These are phyloP conservation scores for Troglohyphantes excavatus DNA, from an alignment of 2,888 invertebrate genomes.

Conservation along the genomic window DNA sequence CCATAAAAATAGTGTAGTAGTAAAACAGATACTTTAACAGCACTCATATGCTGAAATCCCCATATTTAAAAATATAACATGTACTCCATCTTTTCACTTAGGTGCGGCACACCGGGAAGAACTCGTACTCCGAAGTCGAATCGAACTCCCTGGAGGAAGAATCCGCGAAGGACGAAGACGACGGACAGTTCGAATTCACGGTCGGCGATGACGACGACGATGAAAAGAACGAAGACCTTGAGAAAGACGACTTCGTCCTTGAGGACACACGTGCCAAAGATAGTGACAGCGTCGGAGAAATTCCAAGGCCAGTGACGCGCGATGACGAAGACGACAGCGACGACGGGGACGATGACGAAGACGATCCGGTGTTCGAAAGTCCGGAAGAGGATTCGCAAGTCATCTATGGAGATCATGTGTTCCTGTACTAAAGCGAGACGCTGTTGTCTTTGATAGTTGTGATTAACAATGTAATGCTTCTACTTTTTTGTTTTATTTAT, in stretches of 20 bases:
- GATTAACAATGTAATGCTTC: neutral
- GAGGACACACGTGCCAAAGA: conserved; percentile 39
- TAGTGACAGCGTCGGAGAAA: conserved; percentile 10
- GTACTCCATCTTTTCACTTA: neutral
- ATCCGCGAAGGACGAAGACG: conserved; percentile 12
- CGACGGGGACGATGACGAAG: conserved; percentile 52
- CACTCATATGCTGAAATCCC: too few relatives aligned
- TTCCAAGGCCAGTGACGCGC: neutral
- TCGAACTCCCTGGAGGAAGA: conserved; percentile 29
- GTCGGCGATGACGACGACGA: conserved; percentile 46
- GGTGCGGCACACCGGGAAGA: conserved; percentile 71
- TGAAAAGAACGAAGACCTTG: conserved; percentile 15
- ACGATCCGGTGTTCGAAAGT: conserved; percentile 54
- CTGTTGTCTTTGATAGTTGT: conserved; percentile 7
- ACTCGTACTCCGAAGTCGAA: conserved; percentile 39
- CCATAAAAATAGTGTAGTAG: too few relatives aligned
- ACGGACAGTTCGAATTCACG: conserved; percentile 52
- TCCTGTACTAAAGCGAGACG: conserved; percentile 43
- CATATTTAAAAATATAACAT: too few relatives aligned
- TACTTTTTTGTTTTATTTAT: conserved; percentile 16
- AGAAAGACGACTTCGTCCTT: conserved; percentile 54
- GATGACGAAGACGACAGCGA: conserved; percentile 33
- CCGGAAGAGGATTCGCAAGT: conserved; percentile 67
- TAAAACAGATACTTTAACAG: too few relatives aligned
- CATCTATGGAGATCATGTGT: conserved; percentile 73